These are phyloP conservation scores for Eumaeus atala DNA, from an alignment of 1,140 invertebrate genomes.

Conservation along the genomic window DNA sequence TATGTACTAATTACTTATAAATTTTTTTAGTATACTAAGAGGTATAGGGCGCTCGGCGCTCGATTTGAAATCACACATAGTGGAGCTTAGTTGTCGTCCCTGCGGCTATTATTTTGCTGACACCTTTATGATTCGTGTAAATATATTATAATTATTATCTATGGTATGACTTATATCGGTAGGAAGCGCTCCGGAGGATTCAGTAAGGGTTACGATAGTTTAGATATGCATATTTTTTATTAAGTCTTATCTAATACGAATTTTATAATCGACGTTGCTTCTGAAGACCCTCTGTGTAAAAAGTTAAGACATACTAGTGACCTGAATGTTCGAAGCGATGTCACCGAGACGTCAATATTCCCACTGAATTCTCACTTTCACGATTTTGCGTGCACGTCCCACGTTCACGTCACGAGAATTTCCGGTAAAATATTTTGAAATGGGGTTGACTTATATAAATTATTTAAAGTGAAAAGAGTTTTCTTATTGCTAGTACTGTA, in stretches of 20 bases:
- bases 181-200: slow-evolving; percentile 30
- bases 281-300: slow-evolving; percentile 72
- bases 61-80: slow-evolving; percentile 71
- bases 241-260: slow-evolving; percentile 71
- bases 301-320: slow-evolving; percentile 73
- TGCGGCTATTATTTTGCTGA: slow-evolving; percentile 67
- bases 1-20: slow-evolving; percentile 67
- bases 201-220: slow-evolving; percentile 59
- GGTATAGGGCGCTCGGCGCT: slow-evolving; percentile 60
- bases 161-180: slow-evolving; percentile 58
- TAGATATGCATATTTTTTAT: slow-evolving; percentile 71
- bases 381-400: slow-evolving; percentile 64
- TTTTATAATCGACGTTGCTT: slow-evolving; percentile 74
- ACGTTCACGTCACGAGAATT: slow-evolving; percentile 61
- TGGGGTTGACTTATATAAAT: slow-evolving; percentile 71
- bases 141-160: slow-evolving; percentile 72
- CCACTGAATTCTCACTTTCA: slow-evolving; percentile 69
- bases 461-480: slow-evolving; percentile 66
- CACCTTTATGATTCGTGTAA: slow-evolving; percentile 71
- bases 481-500: slow-evolving; percentile 72
- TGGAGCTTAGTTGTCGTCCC: slow-evolving; percentile 70
- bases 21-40: slow-evolving; percentile 62
- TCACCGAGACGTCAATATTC: slow-evolving; percentile 57
- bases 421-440: slow-evolving; percentile 61
- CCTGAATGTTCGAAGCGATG: slow-evolving; percentile 71